Evolutionary conservation across 2,113 vertebrate genomes (phyloP).

Genomic region (Platysternon megacephalum): DNA sequence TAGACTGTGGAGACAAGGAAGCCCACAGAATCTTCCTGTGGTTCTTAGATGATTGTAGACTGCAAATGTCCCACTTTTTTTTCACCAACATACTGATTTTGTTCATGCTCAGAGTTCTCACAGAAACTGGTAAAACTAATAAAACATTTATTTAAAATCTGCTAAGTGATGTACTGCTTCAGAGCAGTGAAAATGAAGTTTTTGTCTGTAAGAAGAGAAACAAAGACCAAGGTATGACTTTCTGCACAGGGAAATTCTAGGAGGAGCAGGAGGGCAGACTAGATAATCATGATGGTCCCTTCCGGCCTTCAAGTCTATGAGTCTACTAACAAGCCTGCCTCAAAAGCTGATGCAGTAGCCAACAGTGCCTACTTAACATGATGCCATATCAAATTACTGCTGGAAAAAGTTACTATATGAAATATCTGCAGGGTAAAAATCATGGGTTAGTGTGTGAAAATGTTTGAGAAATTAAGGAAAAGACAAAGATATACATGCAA

Average conservation of each 20-base stretch:
- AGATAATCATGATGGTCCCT: background rate
- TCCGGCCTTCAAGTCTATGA: background rate
- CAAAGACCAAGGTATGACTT: background rate
- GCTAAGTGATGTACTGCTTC: too few relatives aligned
- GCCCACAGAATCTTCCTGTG: too few relatives aligned
- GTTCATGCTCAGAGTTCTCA: too few relatives aligned
- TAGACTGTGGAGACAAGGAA: too few relatives aligned
- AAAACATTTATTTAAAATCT: too few relatives aligned
- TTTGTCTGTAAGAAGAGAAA: background rate
- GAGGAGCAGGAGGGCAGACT: background rate
- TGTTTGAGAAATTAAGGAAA: background rate
- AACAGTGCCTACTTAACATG: background rate
- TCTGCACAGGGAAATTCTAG: background rate
- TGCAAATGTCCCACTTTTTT: too few relatives aligned
- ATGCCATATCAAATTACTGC: rapidly evolving
- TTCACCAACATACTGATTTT: too few relatives aligned
- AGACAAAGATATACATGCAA: background rate
- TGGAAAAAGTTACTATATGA: background rate
- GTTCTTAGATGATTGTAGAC: too few relatives aligned
- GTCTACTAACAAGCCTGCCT: background rate
- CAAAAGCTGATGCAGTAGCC: background rate
- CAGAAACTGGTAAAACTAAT: too few relatives aligned
- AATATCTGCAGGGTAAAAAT: background rate
- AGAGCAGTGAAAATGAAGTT: background rate
- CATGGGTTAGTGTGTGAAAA: background rate